Conservation (phyloP, 2,888 invertebrate genomes). For the Tenthredo distinguenda region DNA sequence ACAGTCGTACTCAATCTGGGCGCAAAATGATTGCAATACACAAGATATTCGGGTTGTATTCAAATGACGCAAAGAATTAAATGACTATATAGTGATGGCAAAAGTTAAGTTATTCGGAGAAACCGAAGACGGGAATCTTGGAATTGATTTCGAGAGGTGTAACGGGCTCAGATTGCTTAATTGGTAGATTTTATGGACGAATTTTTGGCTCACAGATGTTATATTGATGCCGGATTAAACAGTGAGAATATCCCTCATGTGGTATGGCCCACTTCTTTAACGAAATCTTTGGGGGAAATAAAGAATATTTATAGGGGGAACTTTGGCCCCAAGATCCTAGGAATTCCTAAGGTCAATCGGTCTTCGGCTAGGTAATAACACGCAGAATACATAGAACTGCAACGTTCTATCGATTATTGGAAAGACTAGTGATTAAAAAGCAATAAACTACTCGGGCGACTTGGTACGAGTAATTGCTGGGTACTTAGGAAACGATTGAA, state of each 20-base stretch:
- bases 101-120: neutral
- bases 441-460: slow-evolving; percentile 24
- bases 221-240: neutral
- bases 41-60: neutral
- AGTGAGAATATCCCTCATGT: neutral
- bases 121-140: neutral
- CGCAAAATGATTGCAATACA: neutral
- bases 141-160: neutral
- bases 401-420: slow-evolving; percentile 30
- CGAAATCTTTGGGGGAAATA: neutral
- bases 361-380: neutral
- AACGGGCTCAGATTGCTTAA: neutral
- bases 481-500: slow-evolving; percentile 39
- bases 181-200: neutral
- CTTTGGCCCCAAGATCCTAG: neutral
- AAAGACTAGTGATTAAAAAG: slow-evolving; percentile 29
- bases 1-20: slow-evolving; percentile 3
- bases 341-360: slow-evolving; percentile 27
- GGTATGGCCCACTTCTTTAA: neutral
- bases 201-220: neutral
- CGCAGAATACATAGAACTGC: slow-evolving; percentile 26
- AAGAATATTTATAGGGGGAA: neutral
- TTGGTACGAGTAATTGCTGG: slow-evolving; percentile 18
- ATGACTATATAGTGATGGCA: too few relatives aligned
- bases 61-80: neutral